Conservation (phyloP, 2,888 invertebrate species). For the Norana najaformis region DNA sequence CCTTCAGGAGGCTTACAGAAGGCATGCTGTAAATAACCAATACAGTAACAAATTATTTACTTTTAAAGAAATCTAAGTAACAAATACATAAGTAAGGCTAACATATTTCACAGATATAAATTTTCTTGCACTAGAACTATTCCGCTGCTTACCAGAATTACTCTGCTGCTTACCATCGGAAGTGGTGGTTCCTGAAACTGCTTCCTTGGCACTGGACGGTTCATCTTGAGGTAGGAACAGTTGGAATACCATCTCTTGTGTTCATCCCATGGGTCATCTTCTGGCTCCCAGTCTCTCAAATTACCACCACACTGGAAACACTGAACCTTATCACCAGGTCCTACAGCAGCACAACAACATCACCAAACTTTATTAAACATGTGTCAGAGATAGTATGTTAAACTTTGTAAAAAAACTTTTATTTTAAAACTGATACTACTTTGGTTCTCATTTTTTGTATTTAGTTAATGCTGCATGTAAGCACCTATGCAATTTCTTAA, state of each 20-base stretch:
- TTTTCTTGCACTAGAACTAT: not conserved
- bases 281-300: constrained; percentile 87
- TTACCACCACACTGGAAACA: constrained; percentile 94
- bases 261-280: constrained; percentile 91
- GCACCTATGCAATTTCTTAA: not conserved
- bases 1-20: not conserved
- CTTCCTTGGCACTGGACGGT: not conserved
- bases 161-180: not conserved
- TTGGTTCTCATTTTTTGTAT: not conserved
- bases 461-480: not conserved
- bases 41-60: too few species aligned
- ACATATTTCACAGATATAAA: not conserved
- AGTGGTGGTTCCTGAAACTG: not conserved
- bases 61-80: not conserved
- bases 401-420: too few species aligned
- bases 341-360: constrained; percentile 28
- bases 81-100: not conserved
- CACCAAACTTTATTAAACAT: not conserved
- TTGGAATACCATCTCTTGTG: constrained; percentile 90
- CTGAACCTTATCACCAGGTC: constrained; percentile 68
- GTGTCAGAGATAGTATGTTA: not conserved
- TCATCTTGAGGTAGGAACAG: constrained; percentile 67
- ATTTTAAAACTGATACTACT: too few species aligned
- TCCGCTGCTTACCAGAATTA: not conserved
- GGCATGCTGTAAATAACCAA: not conserved